Evolutionary conservation across 2,797 vertebrate species (phyloP), one percentile per base, ranked within the genome.

Genomic region (Zenarchopterus dispar): DNA sequence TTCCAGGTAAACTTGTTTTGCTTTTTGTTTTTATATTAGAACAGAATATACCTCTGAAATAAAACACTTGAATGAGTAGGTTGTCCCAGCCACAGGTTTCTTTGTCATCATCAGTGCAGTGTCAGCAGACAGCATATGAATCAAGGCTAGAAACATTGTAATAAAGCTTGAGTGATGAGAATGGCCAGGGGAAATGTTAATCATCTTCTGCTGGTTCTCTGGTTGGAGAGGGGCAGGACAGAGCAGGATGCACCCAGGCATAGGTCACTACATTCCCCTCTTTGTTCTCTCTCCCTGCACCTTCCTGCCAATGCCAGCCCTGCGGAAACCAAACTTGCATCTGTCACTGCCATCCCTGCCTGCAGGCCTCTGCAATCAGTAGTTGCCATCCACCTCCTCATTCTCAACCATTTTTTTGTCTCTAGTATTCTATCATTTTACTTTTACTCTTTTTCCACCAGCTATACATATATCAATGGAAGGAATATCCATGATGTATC

Each of bases 241-340:
- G 70, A 72, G 67, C 84, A 93, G 93, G 93, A 94, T 93, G 88
- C 85, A 82, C 84, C 85, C 79, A 86, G 86, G 67, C 84, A 76
- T 71, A 60, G 86, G 91, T 93, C 90, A 70, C 74, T 39, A 2
- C 70, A 36, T 89, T 72, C 81, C 91, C 82, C 86, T 81, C 85
- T 93, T 93, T 92, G 86, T 92, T 93, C 90, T 89, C 73, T 55
- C 26, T 43, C 80, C 66, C 76, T 59, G 75, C 57, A 54, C 64
- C 87, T 93, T 94, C 92, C 93, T 93, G 91, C 76, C 69, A n/a
- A 47, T 90, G 81, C 91, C 91, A 89, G 79, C 64, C 68, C 73
- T 82, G 84, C 80, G 92, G 93, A 94, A 93, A 90, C 82, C 73
- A 56, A 77, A 66, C 64, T 55, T 8, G 69, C 83, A 82, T 91